Evolutionary conservation across 2,113 vertebrate genomes (phyloP), one percentile per base, ranked within the genome.

Genomic region (Micromys minutus): DNA sequence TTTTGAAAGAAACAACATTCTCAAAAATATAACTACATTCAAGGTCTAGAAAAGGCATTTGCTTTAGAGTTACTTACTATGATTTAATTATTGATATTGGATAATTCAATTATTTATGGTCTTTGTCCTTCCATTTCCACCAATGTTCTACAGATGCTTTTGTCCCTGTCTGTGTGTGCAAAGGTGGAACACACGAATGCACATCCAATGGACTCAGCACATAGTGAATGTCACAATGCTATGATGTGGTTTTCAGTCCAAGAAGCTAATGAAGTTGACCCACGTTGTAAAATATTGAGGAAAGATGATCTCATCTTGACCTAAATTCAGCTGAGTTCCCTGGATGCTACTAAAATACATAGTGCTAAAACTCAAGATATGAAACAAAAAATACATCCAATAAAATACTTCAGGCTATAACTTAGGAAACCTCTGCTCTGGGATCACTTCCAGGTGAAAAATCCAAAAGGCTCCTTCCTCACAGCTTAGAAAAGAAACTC

Each of bases 1-100:
- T 26, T 96, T 86, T 91, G 47, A 92, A 94, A 96, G 31, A 34
- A 29, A 92, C 45, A 80, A 67, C 13, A 52, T 79, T 91, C 72
- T 93, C 65, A 97, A 61, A 55, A 93, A 72, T 59, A 71, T 19
- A 67, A 88, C 47, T 26, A 74, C 34, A 50, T 63, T 93, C 47
- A 59, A 89, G 85, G 85, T 67, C 45, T 76, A 26, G 21, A 93
- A 88, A 87, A 93, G 13, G 29, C 34, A 93, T 0, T 69, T 91
- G 31, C 83, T 92, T 95, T 45, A 61, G 79, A 88, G 67, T 71
- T 90, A 90, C 79, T 71, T 75, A 74, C 4, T 79, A 16, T 55
- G 85, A 79, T 29, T 95, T 89, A 61, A 96, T 63, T 50, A 80
- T 45, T 63, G 29, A 87, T 36, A 57, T 0, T 90, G 47, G 34